Evolutionary conservation across 2,113 vertebrate genomes (phyloP), one percentile per base, ranked within the genome.

Genomic region (Siniperca knerii): DNA sequence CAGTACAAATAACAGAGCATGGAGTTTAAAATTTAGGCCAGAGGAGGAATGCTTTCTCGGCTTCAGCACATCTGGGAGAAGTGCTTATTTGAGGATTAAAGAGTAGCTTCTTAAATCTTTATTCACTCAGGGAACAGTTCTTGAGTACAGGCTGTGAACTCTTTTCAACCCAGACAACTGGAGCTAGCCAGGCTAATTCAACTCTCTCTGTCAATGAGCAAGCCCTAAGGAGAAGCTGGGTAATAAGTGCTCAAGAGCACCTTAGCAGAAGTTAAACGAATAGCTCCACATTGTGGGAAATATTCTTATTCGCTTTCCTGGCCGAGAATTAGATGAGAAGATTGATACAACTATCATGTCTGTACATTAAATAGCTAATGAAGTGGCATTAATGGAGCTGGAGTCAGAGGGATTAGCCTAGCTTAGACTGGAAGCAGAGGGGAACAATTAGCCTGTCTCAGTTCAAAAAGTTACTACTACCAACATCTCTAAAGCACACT

Each of bases 1-100:
- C 60, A 54, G 23, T 52, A 12, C n/a, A 83, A 77, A 70, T 62
- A 84, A 67, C 46, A 67, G 58, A 64, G 52, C 44, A 16, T 54
- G 44, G 64, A 81, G 55, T 69, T 42, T 60, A 52, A 50, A n/a
- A 88, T 83, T 76, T 69, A 83, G 87, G 81, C 58, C 66, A 89
- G 37, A 77, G 61, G 37, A 79, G 74, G 21, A 76, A 66, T 23
- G 25, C 58, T 77, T 82, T 70, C 76, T 81, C 5, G 0, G 64
- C 70, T 76, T 64, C 60, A 35, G 69, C 65, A 68, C 77, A 42
- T 40, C 35, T 61, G 81, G 72, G 69, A 82, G 77, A 77, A 29
- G 69, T 20, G 46, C 61, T 69, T 79, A 76, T 40, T 54, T 54
- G 60, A 78, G 76, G 76, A 87, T 78, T 84, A 72, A 72, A 82